Evolutionary conservation across 2,113 vertebrate species (phyloP), one percentile per base, ranked within the genome.

Genomic region (Aythya baeri): DNA sequence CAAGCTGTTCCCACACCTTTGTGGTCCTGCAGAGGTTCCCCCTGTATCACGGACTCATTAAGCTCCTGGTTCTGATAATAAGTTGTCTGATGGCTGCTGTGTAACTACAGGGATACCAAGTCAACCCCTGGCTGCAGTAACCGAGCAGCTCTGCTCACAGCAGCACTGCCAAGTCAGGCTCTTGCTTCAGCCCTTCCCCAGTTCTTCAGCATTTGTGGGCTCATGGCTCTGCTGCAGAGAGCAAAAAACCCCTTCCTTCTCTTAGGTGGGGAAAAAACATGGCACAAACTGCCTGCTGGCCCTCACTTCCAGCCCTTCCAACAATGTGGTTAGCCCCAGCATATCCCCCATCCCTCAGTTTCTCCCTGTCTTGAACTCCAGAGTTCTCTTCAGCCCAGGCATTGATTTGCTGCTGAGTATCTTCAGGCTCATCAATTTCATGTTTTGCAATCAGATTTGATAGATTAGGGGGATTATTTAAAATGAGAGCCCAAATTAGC

Each of bases 391-490:
- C 67, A 83, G 73, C 44, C 63, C 80, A 74, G 63, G 32, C 55
- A 52, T 9, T 49, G 66, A 54, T 85, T 83, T 63, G 34, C 77
- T 88, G 4, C 89, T 3, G 25, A 58, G 71, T 22, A 84, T 68
- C 91, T 92, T 9, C 55, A 55, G 90, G 75, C 63, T 87, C 16
- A 20, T 22, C 4, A 9, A 88, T 91, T 91, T 77, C 88, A 86
- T 71, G 41, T 81, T 61, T 15, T 44, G 21, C 80, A 32, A 86
- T 41, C 71, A n/a, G 55, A 83, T 88, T 50, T 88, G 75, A 54
- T 57, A 90, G 71, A 77, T 80, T 50, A 31, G 27, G 87, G 44
- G 81, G 81, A 89, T 92, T 91, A 67, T 91, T 84, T 84, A 41
- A 77, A 81, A 78, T 58, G 61, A 70, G 50, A 87, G 36, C 54